Base-by-base conservation (phyloP, 2,888 invertebrate genomes). In the Coenonympha arcania region DNA sequence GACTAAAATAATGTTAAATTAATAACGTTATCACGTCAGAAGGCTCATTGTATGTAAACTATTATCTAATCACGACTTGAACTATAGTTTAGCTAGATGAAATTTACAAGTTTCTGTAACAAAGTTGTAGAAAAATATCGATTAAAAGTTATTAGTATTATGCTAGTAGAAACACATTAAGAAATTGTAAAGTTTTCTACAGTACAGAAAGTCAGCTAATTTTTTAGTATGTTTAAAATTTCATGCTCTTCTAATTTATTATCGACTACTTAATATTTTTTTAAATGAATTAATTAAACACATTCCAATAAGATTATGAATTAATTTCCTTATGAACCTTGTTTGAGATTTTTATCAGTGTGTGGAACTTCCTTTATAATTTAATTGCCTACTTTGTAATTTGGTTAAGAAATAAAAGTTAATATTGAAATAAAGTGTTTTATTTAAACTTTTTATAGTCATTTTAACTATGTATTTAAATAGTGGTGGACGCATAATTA, bases 381-480 rank as follows among this genome's bases (percentile, higher is more conserved):
- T 31, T 40, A 9, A 13, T 24, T 42, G 37, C 22, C 28, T 15
- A 20, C 8, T 28, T 30, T 31, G 37, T 47, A 51, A 47, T 40
- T 37, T 50, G 28, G 43, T 43, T 47, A 47, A 50, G 26, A 47
- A 50, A 50, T 47, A 43, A 9, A 46, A 46, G 24, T 39, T 47
- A 53, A 24, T 28, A 46, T 34, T 22, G 11, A 49, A 34, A 31
- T 20, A 13, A 26, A 31, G 31, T 42, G 15, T 47, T 51, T 51
- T 37, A 28, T 18, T 50, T 36, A 11, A 8, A 5, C 3, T 13
- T 13, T 19, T 18, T 16, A 16, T 34, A 16, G n/a, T n/a, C n/a
- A n/a, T n/a, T n/a, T n/a, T n/a, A n/a, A n/a, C n/a, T n/a, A n/a
- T n/a, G n/a, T n/a, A n/a, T n/a, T n/a, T n/a, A n/a, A n/a, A n/a